Evolutionary conservation across 2,888 invertebrate species (phyloP).

Genomic region (Epirrita christyi): DNA sequence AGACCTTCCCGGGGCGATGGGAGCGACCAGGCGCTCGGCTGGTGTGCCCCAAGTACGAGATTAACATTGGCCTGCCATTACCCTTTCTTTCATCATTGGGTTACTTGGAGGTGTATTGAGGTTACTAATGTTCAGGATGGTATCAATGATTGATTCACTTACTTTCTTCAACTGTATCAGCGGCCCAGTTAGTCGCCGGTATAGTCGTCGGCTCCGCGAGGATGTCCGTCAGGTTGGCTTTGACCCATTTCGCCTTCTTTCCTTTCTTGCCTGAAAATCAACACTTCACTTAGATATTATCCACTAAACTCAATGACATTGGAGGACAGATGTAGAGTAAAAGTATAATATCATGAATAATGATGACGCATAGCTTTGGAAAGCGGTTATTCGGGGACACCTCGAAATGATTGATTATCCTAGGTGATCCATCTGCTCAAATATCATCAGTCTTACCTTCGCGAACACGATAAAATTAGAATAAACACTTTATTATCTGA

Average conservation of each 20-base stretch:
- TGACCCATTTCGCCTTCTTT: constrained; percentile 94
- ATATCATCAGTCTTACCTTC: constrained; percentile 42
- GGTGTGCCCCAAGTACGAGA: constrained; percentile 90
- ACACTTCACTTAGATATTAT: constrained; percentile 29
- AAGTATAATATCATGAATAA: constrained; percentile 61
- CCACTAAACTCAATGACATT: constrained; percentile 24
- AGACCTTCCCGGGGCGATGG: constrained; percentile 91
- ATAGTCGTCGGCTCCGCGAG: constrained; percentile 88
- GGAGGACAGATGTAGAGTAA: constrained; percentile 39
- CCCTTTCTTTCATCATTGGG: constrained; percentile 79
- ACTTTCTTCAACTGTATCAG: constrained; percentile 93
- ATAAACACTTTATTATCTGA: constrained; percentile 39
- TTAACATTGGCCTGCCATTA: constrained; percentile 87
- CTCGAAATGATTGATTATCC: constrained; percentile 48
- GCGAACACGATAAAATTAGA: constrained; percentile 36
- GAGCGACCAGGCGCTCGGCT: constrained; percentile 86
- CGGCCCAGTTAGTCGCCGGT: constrained; percentile 89
- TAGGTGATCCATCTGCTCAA: constrained; percentile 45
- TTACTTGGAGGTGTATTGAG: constrained; percentile 22
- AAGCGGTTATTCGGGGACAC: constrained; percentile 72
- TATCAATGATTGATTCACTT: constrained; percentile 57
- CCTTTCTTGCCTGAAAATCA: constrained; percentile 90
- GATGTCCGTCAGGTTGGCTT: constrained; percentile 92
- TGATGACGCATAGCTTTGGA: constrained; percentile 80
- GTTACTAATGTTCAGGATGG: not conserved